phyloP scores from a whole-genome alignment of 2,888 invertebrate genomes.

The Yponomeuta evonymella region DNA sequence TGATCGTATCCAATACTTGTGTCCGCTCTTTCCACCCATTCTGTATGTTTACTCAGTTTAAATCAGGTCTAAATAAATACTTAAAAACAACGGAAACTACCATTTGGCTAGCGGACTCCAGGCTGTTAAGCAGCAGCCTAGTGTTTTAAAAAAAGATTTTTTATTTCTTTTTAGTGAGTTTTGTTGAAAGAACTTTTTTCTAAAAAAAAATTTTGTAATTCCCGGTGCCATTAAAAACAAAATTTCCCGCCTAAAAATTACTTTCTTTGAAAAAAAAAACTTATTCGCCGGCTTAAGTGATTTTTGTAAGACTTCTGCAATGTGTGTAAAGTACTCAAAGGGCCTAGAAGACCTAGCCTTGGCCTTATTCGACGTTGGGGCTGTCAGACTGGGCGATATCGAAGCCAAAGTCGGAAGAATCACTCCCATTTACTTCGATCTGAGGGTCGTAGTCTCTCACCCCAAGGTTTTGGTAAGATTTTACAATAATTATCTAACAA shows the following conservation, averaged over 20 bases:
- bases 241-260: too few relatives aligned
- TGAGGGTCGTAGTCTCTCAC: constrained; percentile 92
- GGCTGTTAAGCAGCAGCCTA: not conserved
- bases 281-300: too few relatives aligned
- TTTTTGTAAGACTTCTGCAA: not conserved
- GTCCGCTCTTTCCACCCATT: not conserved
- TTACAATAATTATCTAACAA: not conserved
- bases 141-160: too few relatives aligned
- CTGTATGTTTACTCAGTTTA: not conserved
- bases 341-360: constrained; percentile 78
- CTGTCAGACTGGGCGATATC: constrained; percentile 94
- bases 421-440: constrained; percentile 96
- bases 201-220: too few relatives aligned
- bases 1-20: not conserved
- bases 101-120: not conserved
- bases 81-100: constrained; percentile 4
- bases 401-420: constrained; percentile 92
- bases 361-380: constrained; percentile 83
- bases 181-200: too few relatives aligned
- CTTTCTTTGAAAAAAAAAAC: too few relatives aligned
- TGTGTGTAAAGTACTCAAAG: not conserved
- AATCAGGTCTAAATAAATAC: not conserved
- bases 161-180: too few relatives aligned
- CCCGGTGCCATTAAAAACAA: too few relatives aligned
- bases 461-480: constrained; percentile 87